Conservation (phyloP, 2,797 vertebrate species). For the Paratrypauchen microcephalus region DNA sequence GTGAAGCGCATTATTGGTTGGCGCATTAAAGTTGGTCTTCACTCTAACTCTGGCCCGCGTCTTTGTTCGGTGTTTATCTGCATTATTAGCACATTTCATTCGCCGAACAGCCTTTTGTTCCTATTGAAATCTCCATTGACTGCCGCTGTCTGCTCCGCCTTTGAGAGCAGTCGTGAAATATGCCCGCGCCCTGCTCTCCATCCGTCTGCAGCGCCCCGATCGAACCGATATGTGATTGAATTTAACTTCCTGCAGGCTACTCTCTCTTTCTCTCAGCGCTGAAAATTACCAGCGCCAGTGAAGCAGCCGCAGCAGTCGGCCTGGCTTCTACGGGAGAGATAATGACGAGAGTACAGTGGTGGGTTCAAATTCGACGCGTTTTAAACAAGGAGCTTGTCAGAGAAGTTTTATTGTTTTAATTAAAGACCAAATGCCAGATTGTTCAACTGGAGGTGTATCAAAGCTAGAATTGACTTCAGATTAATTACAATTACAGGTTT, state of each 20-base stretch:
- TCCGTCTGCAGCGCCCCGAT: slow-evolving; percentile 49
- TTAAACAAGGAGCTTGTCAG: slow-evolving; percentile 47
- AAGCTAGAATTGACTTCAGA: not conserved
- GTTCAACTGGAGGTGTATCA: slow-evolving; percentile 3
- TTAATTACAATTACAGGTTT: not conserved
- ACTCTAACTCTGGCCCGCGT: not conserved
- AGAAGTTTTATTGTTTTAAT: slow-evolving; percentile 37
- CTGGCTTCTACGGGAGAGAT: slow-evolving; percentile 46
- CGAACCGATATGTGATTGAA: slow-evolving; percentile 58
- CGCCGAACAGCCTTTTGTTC: slow-evolving; percentile 30
- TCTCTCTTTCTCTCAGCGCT: slow-evolving; percentile 38
- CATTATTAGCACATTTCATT: slow-evolving; percentile 42
- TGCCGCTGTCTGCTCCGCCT: slow-evolving; percentile 51
- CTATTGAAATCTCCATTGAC: slow-evolving; percentile 38
- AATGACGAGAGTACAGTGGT: slow-evolving; percentile 43
- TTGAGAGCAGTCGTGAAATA: slow-evolving; percentile 34
- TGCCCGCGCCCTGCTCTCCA: slow-evolving; percentile 25
- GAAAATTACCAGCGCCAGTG: slow-evolving; percentile 56
- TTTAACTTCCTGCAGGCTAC: slow-evolving; percentile 52
- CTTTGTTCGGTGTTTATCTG: slow-evolving; percentile 54
- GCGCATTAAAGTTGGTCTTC: not conserved
- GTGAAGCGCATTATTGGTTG: not conserved
- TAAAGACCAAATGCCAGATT: slow-evolving; percentile 18
- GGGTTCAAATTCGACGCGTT: slow-evolving; percentile 48
- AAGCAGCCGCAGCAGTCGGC: slow-evolving; percentile 36